A percentile compares a stretch with the other conserved stretches of the same genome.
phyloP scores from a whole-genome alignment of 2,888 invertebrate genomes.

The Saturnia pavonia region DNA sequence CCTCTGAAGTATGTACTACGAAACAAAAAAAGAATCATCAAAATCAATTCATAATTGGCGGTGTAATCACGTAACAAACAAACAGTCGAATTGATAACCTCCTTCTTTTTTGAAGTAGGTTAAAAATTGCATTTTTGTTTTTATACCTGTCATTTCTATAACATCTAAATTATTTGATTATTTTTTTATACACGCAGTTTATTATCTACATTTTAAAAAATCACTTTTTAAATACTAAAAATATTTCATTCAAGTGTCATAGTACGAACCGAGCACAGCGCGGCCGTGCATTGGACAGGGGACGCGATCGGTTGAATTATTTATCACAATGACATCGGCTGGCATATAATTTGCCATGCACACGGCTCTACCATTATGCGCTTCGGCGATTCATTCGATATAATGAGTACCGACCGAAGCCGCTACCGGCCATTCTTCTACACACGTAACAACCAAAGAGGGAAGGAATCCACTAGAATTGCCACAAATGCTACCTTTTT shows the following conservation, averaged over 20 bases:
- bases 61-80: too few relatives aligned
- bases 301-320: conserved; percentile 55
- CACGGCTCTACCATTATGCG: conserved; percentile 63
- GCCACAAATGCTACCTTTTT: conserved; percentile 35
- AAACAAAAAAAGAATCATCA: too few relatives aligned
- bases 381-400: conserved; percentile 73
- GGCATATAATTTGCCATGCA: conserved; percentile 75
- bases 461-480: conserved; percentile 42
- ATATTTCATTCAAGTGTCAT: conserved; percentile 9
- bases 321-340: conserved; percentile 73
- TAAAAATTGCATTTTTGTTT: too few relatives aligned
- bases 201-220: neutral
- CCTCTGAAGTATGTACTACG: too few relatives aligned
- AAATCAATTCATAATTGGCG: too few relatives aligned
- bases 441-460: conserved; percentile 32
- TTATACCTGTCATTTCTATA: too few relatives aligned
- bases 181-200: neutral
- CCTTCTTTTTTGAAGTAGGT: too few relatives aligned
- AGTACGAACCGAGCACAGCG: conserved; percentile 18
- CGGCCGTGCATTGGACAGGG: conserved; percentile 24
- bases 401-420: conserved; percentile 62
- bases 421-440: conserved; percentile 59
- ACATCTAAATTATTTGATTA: neutral
- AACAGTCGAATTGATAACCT: too few relatives aligned
- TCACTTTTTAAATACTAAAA: neutral